Evolutionary conservation across 1,140 invertebrate genomes (phyloP), one percentile per base, ranked within the genome.

Genomic region (Mya arenaria): DNA sequence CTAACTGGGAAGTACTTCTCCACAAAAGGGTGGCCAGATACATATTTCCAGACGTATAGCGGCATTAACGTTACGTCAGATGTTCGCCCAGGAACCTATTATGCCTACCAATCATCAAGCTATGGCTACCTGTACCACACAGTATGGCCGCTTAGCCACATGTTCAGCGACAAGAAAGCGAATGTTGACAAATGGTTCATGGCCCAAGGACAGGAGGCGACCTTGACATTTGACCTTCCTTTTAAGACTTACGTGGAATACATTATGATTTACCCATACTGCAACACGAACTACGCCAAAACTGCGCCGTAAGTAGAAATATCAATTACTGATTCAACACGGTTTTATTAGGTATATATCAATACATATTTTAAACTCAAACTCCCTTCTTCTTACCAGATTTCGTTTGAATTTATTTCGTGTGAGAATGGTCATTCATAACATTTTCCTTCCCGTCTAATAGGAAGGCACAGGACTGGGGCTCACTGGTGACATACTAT

Each of bases 191-290:
- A 23, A 1, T 37, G 44, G 5, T 87, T 69, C 65, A 65, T 81
- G 58, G 62, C 37, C n/a, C 3, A 23, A 32, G 25, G 25, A n/a
- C 39, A 52, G 10, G 48, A 37, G 19, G 44, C 80, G 32, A 72
- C 52, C 4, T 65, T 89, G 10, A 82, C 80, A 17, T 39, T 87
- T 41, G 58, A 79, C 15, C 71, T 89, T 6, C 87, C 86, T 3
- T 85, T 72, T 74, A 62, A 25, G n/a, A 69, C 65, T 4, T 86
- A 79, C 52, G 72, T 89, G 32, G 82, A 86, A 48, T 73, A 85
- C 55, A 44, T 89, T 13, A 79, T 41, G 28, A 60, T 89, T n/a
- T 86, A 84, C 58, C 87, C 87, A 8, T 66, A 80, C 25, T 89
- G 87, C 63, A 28, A 37, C 13, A 69, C 65, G 1, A 66, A 60